Evolutionary conservation across 2,113 vertebrate species (phyloP).

Genomic region (Pongo pygmaeus): DNA sequence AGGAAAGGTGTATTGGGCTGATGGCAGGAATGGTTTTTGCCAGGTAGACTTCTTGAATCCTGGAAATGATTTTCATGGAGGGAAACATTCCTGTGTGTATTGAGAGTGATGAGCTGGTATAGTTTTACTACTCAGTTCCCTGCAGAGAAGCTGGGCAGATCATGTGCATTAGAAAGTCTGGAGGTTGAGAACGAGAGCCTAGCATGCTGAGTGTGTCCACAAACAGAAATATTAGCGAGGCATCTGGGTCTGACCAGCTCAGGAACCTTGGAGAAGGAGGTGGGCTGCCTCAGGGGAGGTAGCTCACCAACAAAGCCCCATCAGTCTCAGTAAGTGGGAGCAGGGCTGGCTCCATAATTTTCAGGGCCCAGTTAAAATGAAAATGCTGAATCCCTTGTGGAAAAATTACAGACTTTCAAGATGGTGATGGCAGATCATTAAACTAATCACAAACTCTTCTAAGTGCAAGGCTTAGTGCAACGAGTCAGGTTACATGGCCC

Average conservation of each 20-base stretch:
- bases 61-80: not conserved
- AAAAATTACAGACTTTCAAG: conserved; percentile 11
- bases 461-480: not conserved
- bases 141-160: not conserved
- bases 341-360: not conserved
- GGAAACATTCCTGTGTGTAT: not conserved
- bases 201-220: not conserved
- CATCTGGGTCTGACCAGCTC: not conserved
- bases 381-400: not conserved
- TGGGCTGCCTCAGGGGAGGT: not conserved
- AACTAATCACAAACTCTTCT: not conserved
- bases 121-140: not conserved
- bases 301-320: not conserved
- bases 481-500: too few species aligned
- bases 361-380: not conserved
- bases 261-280: not conserved
- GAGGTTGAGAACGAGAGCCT: not conserved
- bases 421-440: not conserved
- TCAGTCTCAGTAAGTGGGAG: not conserved
- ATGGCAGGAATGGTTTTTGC: not conserved
- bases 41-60: not conserved
- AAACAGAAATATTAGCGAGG: not conserved
- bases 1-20: not conserved
- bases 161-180: not conserved
- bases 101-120: not conserved